Percentiles rank a stretch among this genome's conserved stretches.
These are phyloP conservation scores for Hoplostethus atlanticus DNA, from an alignment of 2,797 vertebrate genomes.

Conservation along the genomic window DNA sequence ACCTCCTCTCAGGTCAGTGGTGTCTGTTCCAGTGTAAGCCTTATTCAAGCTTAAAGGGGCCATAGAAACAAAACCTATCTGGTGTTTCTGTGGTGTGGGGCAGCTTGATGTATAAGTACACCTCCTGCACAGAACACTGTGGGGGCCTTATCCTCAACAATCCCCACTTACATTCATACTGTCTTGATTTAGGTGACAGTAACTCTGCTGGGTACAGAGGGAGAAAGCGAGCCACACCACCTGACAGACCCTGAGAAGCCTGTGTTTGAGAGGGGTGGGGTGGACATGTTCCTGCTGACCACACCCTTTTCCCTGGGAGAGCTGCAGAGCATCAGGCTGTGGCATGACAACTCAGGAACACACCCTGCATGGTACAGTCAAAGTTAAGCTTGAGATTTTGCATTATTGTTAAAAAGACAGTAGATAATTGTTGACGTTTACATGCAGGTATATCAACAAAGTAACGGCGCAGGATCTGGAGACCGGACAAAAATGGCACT, in stretches of 20 bases:
- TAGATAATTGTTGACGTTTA: conserved; percentile 9
- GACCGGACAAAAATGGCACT: conserved; percentile 90
- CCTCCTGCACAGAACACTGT: background rate
- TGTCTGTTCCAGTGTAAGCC: no score
- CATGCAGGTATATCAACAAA: conserved; percentile 92
- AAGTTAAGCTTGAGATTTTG: background rate
- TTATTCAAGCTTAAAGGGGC: background rate
- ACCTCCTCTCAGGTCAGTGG: conserved; percentile 92
- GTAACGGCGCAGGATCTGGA: conserved; percentile 91
- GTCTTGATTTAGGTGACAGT: conserved; percentile 88
- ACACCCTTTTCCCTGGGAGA: conserved; percentile 94
- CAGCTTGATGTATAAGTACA: no score
- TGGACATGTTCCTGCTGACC: conserved; percentile 92
- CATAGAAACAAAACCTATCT: background rate
- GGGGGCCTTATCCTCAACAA: background rate
- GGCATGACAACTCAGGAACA: conserved; percentile 95
- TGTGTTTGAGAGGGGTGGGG: conserved; percentile 91
- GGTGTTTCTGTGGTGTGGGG: background rate
- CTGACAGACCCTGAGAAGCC: conserved; percentile 86
- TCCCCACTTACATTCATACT: background rate
- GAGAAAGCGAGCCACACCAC: conserved; percentile 95
- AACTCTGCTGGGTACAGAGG: conserved; percentile 89
- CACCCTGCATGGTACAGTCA: conserved; percentile 89
- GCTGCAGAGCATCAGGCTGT: conserved; percentile 90
- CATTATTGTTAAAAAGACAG: background rate